Percentiles rank a stretch among this genome's conserved stretches.
Conservation (phyloP, 2,113 vertebrate genomes). For the Lanius collurio region DNA sequence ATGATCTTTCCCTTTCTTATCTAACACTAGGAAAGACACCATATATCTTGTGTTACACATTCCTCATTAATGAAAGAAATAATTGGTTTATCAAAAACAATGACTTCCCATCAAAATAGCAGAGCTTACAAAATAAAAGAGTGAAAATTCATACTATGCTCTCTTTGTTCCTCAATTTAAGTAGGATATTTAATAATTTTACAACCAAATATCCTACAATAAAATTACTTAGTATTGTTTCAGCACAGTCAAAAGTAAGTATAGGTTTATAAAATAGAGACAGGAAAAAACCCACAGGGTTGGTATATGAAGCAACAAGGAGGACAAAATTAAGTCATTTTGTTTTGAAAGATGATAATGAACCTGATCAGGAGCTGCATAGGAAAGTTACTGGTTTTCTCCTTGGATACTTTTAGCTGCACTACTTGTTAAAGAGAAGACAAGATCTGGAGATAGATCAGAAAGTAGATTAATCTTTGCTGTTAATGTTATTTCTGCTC, state of each 20-base stretch:
- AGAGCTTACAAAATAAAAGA: rapidly evolving
- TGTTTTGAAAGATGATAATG: neutral
- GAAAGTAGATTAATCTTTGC: neutral
- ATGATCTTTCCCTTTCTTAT: neutral
- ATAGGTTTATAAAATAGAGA: neutral
- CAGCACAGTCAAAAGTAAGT: neutral
- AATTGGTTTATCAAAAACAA: neutral
- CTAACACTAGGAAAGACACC: neutral
- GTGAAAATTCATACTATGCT: neutral
- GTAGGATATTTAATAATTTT: neutral
- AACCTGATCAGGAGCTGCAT: neutral
- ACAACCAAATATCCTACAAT: neutral
- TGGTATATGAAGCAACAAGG: neutral
- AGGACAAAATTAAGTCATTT: neutral
- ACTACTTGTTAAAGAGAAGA: neutral
- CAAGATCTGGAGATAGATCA: neutral
- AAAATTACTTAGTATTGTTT: neutral
- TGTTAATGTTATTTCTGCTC: neutral
- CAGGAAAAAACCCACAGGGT: rapidly evolving
- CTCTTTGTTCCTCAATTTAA: neutral
- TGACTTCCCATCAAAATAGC: neutral
- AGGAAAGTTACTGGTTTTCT: neutral
- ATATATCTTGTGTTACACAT: neutral
- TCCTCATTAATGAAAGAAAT: neutral
- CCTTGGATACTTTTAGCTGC: neutral